These are phyloP conservation scores for Papilio elwesi DNA, from an alignment of 2,888 invertebrate species.

Conservation along the genomic window DNA sequence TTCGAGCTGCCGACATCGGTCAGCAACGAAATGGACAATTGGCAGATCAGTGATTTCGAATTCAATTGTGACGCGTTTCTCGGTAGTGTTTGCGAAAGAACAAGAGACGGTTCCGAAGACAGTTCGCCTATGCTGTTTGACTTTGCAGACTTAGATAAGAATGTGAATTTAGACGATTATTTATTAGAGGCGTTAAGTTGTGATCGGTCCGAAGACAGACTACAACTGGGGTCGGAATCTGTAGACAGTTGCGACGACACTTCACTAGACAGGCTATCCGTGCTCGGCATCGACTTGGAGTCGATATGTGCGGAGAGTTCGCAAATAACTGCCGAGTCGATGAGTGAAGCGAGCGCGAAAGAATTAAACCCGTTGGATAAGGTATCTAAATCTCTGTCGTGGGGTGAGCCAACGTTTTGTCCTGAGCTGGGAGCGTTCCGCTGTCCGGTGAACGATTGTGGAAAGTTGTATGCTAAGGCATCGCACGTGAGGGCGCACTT, in stretches of 20 bases:
- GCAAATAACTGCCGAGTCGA: conserved; percentile 55
- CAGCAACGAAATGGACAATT: conserved; percentile 62
- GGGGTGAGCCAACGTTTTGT: conserved; percentile 75
- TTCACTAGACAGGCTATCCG: conserved; percentile 51
- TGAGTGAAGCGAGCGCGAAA: conserved; percentile 43
- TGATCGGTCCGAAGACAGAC: conserved; percentile 64
- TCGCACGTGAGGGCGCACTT: conserved; percentile 95
- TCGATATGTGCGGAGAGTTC: conserved; percentile 60
- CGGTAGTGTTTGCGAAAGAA: conserved; percentile 65
- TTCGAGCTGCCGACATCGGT: conserved; percentile 70
- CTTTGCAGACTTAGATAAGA: conserved; percentile 73
- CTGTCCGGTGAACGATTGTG: conserved; percentile 88
- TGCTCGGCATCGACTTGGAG: conserved; percentile 55
- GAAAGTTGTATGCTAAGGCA: conserved; percentile 94
- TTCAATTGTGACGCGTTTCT: conserved; percentile 73
- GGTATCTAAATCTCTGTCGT: conserved; percentile 60
- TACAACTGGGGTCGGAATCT: conserved; percentile 58
- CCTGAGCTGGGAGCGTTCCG: conserved; percentile 85
- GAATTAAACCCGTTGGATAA: conserved; percentile 46
- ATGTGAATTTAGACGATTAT: conserved; percentile 71
- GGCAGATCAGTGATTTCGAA: conserved; percentile 72
- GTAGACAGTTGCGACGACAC: conserved; percentile 56
- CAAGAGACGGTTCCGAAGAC: conserved; percentile 62
- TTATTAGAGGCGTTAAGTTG: conserved; percentile 68
- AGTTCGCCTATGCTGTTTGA: conserved; percentile 66